phyloP scores from a whole-genome alignment of 2,113 vertebrate genomes.

The Globicephala melas region DNA sequence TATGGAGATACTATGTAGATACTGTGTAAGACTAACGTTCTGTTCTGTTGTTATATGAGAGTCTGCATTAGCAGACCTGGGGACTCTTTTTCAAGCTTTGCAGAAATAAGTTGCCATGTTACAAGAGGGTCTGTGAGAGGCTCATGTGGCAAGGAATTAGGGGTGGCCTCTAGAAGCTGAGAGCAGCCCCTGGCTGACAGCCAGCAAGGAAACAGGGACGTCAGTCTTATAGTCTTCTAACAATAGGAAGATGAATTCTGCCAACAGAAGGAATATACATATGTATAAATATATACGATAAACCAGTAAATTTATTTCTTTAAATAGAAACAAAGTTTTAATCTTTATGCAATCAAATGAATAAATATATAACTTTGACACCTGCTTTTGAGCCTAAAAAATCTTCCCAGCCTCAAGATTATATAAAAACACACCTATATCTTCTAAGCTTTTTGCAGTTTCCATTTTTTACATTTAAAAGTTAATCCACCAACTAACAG shows the following conservation, averaged over 20 bases:
- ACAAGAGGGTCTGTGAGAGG: neutral
- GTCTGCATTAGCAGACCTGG: neutral
- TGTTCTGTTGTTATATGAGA: neutral
- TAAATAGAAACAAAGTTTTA: neutral
- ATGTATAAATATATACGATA: neutral
- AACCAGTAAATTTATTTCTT: neutral
- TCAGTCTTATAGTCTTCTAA: neutral
- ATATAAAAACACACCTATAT: neutral
- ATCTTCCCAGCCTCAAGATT: neutral
- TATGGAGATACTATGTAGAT: neutral
- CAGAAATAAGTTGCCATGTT: neutral
- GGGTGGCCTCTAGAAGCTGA: neutral
- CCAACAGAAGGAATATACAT: neutral
- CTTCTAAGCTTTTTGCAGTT: neutral
- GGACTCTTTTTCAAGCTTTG: neutral
- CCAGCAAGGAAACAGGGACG: neutral
- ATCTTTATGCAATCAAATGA: neutral
- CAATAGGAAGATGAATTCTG: neutral
- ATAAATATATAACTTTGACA: neutral
- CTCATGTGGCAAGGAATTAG: neutral
- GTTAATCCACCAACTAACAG: neutral
- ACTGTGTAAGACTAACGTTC: neutral
- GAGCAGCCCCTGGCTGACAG: neutral
- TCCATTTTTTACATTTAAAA: slow-evolving; percentile 36
- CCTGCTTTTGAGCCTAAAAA: neutral